Evolutionary conservation across 2,113 vertebrate species (phyloP).

Genomic region (Eupsittula cactorum): DNA sequence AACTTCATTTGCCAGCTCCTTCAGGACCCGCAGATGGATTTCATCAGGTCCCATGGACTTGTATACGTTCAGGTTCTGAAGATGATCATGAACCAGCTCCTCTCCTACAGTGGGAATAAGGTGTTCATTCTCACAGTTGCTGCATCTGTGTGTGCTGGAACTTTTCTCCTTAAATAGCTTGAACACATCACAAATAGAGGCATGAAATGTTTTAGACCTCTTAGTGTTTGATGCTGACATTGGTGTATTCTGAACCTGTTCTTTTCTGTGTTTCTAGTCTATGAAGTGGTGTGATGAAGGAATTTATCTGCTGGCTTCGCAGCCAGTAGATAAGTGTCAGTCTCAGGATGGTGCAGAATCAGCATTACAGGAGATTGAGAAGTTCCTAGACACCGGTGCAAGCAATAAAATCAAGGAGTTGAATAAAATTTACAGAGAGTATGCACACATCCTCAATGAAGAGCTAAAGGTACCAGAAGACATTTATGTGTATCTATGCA

Average conservation of each 20-base stretch:
- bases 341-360: slow-evolving; percentile 96
- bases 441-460: slow-evolving; percentile 84
- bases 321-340: slow-evolving; percentile 96
- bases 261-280: slow-evolving; percentile 74
- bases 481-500: accelerated
- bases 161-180: neutral
- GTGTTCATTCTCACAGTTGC: too few relatives aligned
- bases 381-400: slow-evolving; percentile 84
- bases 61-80: too few relatives aligned
- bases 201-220: neutral
- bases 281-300: slow-evolving; percentile 94
- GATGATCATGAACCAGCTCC: too few relatives aligned
- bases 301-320: slow-evolving; percentile 93
- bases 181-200: neutral
- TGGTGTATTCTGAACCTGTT: neutral
- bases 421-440: slow-evolving; percentile 81
- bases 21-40: too few relatives aligned
- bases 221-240: neutral
- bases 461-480: slow-evolving; percentile 84
- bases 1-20: too few relatives aligned
- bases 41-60: too few relatives aligned
- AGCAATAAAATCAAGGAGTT: slow-evolving; percentile 85
- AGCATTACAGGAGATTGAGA: slow-evolving; percentile 93
- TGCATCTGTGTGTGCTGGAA: neutral
- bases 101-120: too few relatives aligned